These are phyloP conservation scores for Drosophila multiciliata DNA, from an alignment of 2,888 invertebrate genomes.

Conservation along the genomic window DNA sequence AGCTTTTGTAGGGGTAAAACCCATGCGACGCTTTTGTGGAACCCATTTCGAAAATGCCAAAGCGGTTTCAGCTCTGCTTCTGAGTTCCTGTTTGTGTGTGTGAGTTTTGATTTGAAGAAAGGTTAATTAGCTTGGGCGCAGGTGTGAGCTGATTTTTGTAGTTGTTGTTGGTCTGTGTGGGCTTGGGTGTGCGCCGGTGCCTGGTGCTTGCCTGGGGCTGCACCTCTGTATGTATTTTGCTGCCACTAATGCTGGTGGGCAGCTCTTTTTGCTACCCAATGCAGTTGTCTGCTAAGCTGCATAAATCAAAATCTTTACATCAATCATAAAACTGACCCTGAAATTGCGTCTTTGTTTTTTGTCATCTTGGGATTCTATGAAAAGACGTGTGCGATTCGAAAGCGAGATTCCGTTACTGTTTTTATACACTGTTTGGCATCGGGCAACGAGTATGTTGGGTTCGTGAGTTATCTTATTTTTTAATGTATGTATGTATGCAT, in stretches of 20 bases:
- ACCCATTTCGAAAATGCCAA: constrained; percentile 67
- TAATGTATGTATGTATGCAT: too few relatives aligned
- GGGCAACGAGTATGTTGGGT: not conserved
- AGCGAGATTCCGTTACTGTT: constrained; percentile 73
- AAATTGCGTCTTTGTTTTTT: constrained; percentile 52
- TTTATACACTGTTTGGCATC: constrained; percentile 16
- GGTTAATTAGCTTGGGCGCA: constrained; percentile 69
- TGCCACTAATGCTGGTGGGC: constrained; percentile 31
- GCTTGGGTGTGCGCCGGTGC: constrained; percentile 9
- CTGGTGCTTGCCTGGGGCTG: constrained; percentile 47
- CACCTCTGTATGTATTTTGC: constrained; percentile 36
- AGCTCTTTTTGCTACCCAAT: constrained; percentile 19
- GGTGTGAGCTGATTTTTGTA: constrained; percentile 46
- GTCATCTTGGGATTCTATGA: constrained; percentile 50
- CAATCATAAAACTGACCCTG: constrained; percentile 71
- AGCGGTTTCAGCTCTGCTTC: constrained; percentile 39
- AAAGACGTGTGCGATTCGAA: constrained; percentile 27
- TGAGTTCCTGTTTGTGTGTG: constrained; percentile 6
- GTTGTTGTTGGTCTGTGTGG: constrained; percentile 10
- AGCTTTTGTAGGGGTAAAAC: constrained; percentile 66
- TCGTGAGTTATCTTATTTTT: not conserved
- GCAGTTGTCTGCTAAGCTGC: constrained; percentile 49
- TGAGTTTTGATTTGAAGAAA: constrained; percentile 60
- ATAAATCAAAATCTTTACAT: constrained; percentile 66
- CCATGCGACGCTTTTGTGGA: constrained; percentile 52